phyloP scores from a whole-genome alignment of 1,140 invertebrate genomes.

The Ctenoplectra terminalis region DNA sequence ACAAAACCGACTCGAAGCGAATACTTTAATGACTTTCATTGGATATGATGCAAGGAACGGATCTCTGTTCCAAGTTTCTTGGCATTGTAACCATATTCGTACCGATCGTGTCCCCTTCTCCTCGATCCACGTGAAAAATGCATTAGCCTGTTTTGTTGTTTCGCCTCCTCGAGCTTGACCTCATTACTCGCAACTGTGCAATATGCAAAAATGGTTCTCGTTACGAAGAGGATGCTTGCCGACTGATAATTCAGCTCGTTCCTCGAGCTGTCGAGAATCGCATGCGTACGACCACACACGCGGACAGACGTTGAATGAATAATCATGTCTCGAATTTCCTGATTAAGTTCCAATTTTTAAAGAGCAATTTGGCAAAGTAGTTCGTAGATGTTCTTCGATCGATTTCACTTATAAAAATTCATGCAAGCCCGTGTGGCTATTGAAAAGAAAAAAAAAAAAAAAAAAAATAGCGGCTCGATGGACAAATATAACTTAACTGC shows the following conservation, averaged over 20 bases:
- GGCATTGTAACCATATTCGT: background rate
- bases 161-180: background rate
- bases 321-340: background rate
- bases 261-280: background rate
- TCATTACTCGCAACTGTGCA: background rate
- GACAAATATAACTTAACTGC: slow-evolving; percentile 56
- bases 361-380: background rate
- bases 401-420: background rate
- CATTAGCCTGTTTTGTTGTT: background rate
- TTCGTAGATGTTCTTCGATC: too few relatives aligned
- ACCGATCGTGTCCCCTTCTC: background rate
- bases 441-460: background rate
- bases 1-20: background rate
- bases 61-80: background rate
- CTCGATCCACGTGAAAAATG: background rate
- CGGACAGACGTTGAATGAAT: background rate
- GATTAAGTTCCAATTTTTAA: background rate
- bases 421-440: background rate
- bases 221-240: background rate
- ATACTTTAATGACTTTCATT: background rate
- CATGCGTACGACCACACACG: background rate
- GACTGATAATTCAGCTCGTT: background rate
- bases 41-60: background rate
- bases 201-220: slow-evolving; percentile 1
- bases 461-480: slow-evolving; percentile 18